Evolutionary conservation across 2,888 invertebrate genomes (phyloP), one percentile per base, ranked within the genome.

Genomic region (Trissolcus brochymenae): DNA sequence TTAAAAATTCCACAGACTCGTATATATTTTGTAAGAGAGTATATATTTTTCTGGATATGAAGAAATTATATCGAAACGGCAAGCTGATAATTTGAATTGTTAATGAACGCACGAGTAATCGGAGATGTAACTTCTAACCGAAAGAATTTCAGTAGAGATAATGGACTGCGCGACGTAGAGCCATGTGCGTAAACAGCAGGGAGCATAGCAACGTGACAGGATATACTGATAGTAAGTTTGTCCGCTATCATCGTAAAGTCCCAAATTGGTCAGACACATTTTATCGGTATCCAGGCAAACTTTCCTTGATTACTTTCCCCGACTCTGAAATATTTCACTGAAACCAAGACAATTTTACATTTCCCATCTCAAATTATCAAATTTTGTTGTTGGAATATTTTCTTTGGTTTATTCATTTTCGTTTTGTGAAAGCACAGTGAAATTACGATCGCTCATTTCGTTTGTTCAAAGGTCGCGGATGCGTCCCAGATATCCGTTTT

Each of bases 71-170:
- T 50, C 35, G 29, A 61, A 51, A 43, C 43, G 43, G 16, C 46
- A 29, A 14, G n/a, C 54, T 53, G 64, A 64, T 64, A 64, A 64
- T 21, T 54, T 43, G 6, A 67, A 75, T 68, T 55, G 64, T 53
- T 75, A 79, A 79, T 78, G 79, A 79, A 35, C 35, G 73, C 73
- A 62, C 66, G 54, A 68, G 57, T 78, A 78, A 80, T 80, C 68
- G 78, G 68, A 68, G 78, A 72, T 53, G 54, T 61, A 60, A 72
- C 55, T 72, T 64, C 54, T 60, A 72, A 55, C 16, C n/a, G 46
- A 46, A 64, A 60, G 59, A 56, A 50, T 59, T 43, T 53, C 50
- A 17, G 49, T 40, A 51, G 21, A 61, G 62, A 70, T 70, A 70
- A 70, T 56, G 21, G 53, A 50, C 61, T 56, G 62, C 6, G 25